Conservation (phyloP, 2,797 vertebrate species). For the Allobates femoralis region DNA sequence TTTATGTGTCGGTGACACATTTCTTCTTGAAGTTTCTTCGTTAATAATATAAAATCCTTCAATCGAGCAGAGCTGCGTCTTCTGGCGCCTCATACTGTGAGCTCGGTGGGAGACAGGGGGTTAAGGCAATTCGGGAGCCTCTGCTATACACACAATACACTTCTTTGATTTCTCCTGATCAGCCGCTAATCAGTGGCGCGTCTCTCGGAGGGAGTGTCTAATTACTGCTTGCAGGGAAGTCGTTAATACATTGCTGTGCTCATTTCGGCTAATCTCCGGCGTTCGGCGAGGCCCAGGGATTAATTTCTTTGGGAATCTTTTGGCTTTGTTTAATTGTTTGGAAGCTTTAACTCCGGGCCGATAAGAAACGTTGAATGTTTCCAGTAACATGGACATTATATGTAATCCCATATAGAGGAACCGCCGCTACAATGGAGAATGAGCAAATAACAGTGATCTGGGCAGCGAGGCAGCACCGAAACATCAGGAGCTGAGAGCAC, state of each 20-base stretch:
- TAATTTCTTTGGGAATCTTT: constrained; percentile 54
- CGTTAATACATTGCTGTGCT: constrained; percentile 52
- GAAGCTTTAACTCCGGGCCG: constrained; percentile 35
- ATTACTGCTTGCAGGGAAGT: constrained; percentile 55
- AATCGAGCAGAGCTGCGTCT: neutral
- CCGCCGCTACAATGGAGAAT: neutral
- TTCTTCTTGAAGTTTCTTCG: neutral
- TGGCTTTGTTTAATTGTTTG: constrained; percentile 57
- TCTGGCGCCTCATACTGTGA: neutral
- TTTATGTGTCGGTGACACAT: neutral
- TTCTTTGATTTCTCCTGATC: constrained; percentile 53
- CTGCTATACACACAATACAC: constrained; percentile 39
- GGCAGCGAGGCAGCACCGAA: no score
- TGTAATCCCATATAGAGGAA: constrained; percentile 31
- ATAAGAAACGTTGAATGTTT: constrained; percentile 45
- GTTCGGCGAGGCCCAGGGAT: constrained; percentile 44
- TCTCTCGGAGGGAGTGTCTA: constrained; percentile 50
- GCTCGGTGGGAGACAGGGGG: neutral
- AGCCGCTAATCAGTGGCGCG: constrained; percentile 47
- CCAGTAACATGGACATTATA: constrained; percentile 18
- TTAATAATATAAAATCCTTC: neutral
- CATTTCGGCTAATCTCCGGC: constrained; percentile 50
- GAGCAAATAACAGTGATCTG: no score
- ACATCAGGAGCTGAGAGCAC: no score
- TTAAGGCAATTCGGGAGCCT: constrained; percentile 34